Conservation (phyloP, 2,888 invertebrate species). For the Tenthredo mesomela region DNA sequence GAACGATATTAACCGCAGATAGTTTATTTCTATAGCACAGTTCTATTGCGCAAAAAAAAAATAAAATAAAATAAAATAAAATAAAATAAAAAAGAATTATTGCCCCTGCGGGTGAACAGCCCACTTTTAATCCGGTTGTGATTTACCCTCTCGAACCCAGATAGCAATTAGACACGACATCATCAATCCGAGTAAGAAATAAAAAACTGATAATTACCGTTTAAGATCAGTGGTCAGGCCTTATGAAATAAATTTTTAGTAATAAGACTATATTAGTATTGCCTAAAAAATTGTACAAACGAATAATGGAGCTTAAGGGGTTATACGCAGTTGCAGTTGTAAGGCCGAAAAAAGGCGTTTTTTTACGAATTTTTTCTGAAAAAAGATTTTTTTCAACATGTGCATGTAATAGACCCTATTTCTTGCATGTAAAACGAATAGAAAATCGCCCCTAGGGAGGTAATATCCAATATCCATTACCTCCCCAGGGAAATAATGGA, state of each 20-base stretch:
- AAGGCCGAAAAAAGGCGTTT: too few relatives aligned
- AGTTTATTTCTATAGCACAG: slow-evolving; percentile 8
- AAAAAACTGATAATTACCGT: not conserved
- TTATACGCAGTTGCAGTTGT: too few relatives aligned
- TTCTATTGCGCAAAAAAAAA: not conserved
- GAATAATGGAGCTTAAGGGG: not conserved
- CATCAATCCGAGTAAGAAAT: not conserved
- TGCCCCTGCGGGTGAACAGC: not conserved
- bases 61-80: too few relatives aligned
- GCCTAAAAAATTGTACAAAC: not conserved
- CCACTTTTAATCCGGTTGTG: not conserved
- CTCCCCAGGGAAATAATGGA: too few relatives aligned
- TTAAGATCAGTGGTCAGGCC: not conserved
- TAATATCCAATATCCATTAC: too few relatives aligned
- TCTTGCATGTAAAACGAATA: too few relatives aligned
- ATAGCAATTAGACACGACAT: slow-evolving; percentile 1
- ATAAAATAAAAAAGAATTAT: not conserved
- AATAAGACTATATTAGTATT: not conserved
- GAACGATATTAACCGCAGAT: not conserved
- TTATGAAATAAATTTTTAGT: not conserved
- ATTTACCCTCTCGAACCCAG: not conserved
- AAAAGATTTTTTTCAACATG: too few relatives aligned
- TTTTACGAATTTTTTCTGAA: too few relatives aligned
- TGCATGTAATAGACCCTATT: too few relatives aligned
- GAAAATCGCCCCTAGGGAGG: too few relatives aligned